Evolutionary conservation across 53 echinoderm and acorn worm species (phyloP).

Genomic region (Echinarachnius parma): DNA sequence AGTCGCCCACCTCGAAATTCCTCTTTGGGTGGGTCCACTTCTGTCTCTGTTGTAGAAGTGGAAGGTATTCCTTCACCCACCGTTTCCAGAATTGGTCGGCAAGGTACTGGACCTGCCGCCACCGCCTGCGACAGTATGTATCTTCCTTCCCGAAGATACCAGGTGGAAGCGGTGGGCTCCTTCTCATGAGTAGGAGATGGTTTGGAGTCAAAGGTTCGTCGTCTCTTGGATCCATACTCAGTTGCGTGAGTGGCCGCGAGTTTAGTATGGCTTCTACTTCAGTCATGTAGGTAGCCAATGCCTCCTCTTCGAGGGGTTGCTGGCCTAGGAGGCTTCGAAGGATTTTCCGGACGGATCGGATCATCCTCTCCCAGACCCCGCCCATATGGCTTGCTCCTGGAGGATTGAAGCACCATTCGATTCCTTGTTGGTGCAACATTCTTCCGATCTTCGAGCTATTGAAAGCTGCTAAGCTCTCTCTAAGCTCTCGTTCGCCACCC

Average conservation of each 20-base stretch:
- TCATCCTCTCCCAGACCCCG: slow-evolving; percentile 64
- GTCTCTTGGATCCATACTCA: slow-evolving; percentile 53
- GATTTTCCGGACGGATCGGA: slow-evolving; percentile 45
- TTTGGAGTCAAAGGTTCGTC: slow-evolving; percentile 59
- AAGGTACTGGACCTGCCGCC: slow-evolving; percentile 60
- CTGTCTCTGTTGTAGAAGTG: slow-evolving; percentile 52
- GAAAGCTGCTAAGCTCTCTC: slow-evolving; percentile 21
- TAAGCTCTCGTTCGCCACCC: slow-evolving; percentile 38
- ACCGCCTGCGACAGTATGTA: slow-evolving; percentile 43
- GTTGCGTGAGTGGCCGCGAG: slow-evolving; percentile 52
- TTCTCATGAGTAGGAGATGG: slow-evolving; percentile 54
- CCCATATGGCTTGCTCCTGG: slow-evolving; percentile 60
- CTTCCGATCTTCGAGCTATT: slow-evolving; percentile 25
- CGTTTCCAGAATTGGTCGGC: slow-evolving; percentile 35
- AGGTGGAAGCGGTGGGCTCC: slow-evolving; percentile 17
- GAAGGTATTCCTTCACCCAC: slow-evolving; percentile 65
- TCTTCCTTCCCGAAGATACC: slow-evolving; percentile 51
- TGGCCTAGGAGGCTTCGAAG: slow-evolving; percentile 38
- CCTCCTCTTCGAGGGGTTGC: slow-evolving; percentile 46
- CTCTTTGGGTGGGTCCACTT: slow-evolving; percentile 44
- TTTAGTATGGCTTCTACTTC: slow-evolving; percentile 74
- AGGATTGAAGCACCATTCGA: slow-evolving; percentile 72
- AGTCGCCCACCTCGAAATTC: slow-evolving; percentile 35
- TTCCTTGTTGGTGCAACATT: slow-evolving; percentile 24
- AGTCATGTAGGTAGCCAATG: slow-evolving; percentile 45